Evolutionary conservation across 2,113 vertebrate genomes (phyloP), one percentile per base, ranked within the genome.

Genomic region (Enhydra lutris): DNA sequence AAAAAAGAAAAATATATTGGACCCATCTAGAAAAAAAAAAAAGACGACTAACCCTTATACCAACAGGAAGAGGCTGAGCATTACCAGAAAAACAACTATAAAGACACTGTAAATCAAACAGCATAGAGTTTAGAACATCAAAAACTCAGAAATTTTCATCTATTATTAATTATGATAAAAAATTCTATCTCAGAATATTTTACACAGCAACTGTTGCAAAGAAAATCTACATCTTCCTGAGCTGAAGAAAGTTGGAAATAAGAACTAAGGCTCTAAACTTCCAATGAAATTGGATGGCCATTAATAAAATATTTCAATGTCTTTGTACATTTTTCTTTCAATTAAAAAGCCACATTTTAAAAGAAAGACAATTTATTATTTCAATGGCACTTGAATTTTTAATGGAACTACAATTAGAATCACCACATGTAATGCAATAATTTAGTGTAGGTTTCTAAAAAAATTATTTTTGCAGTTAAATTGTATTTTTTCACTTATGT

Each of bases 101-200:
- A 99, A 99, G 99, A 99, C 98, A 98, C 97, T 0, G 91, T 98
- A 99, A 99, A 99, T 99, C 99, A 99, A 99, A 99, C 98, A 99
- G 99, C 98, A 99, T 99, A 98, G 98, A 98, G 98, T 99, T 99
- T 99, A 99, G 98, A 99, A 99, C 98, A 99, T 99, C 98, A 99
- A 99, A 99, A 99, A 94, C 90, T 4, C 95, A 98, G 99, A 99
- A 99, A 99, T 99, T 99, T 99, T 99, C 98, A 99, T 99, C 98
- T 99, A 99, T 99, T 99, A 99, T 99, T 99, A 99, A 99, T 99
- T 99, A 99, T 98, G 98, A 99, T 99, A 99, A 99, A 99, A 99
- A 99, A 99, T 99, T 99, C 99, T 99, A 99, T 99, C 98, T 99
- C 98, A 98, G 99, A 99, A 99, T 99, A 99, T 99, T 99, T 99